Conservation (phyloP, 2,797 vertebrate species). For the Peromyscus attwateri region DNA sequence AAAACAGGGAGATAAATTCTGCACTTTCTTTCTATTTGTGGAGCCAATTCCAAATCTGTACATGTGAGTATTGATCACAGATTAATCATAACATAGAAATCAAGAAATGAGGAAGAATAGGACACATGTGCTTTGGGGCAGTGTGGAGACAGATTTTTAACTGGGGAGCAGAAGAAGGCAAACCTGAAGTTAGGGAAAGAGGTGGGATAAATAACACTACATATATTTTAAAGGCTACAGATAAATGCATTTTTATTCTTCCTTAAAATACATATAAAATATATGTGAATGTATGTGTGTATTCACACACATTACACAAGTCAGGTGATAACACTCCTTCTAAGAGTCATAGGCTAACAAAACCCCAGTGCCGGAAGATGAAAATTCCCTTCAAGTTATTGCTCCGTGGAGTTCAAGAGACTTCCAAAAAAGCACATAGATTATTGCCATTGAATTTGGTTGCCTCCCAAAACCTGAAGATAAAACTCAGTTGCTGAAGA, state of each 20-base stretch:
- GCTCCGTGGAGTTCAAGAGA: not conserved
- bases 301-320: not conserved
- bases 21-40: not conserved
- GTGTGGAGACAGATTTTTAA: not conserved
- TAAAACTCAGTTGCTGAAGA: not conserved
- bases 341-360: not conserved
- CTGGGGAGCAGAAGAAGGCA: not conserved
- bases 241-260: not conserved
- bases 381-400: too few species aligned
- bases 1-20: not conserved
- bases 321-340: not conserved
- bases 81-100: not conserved
- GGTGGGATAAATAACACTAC: not conserved
- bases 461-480: not conserved
- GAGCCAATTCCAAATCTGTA: not conserved
- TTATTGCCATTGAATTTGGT: not conserved
- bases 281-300: not conserved
- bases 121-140: too few species aligned
- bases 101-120: not conserved
- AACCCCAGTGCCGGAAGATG: not conserved
- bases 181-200: not conserved
- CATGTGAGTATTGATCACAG: not conserved
- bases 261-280: not conserved
- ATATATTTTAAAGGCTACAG: not conserved
- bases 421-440: not conserved